Evolutionary conservation across 2,113 vertebrate species (phyloP), one percentile per base, ranked within the genome.

Genomic region (Chionodraco myersi): DNA sequence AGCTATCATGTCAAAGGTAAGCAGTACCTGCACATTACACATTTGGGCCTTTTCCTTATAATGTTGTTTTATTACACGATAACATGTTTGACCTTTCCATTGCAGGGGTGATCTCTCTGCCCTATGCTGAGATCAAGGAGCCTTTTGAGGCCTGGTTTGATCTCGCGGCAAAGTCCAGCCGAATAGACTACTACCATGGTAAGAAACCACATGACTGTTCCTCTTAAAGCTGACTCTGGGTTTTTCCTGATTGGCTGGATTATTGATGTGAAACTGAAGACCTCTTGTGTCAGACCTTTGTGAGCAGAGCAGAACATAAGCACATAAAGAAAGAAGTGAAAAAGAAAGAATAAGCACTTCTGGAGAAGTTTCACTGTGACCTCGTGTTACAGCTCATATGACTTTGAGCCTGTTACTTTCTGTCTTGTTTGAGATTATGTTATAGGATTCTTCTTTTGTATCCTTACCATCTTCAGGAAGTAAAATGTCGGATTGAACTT

Each of bases 131-230:
- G 82, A 96, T 97, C 0, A 90, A 95, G 82, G 96, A 97, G 87
- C 97, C 94, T 0, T 96, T 96, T 30, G 96, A 97, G 85, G 95
- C 93, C 86, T 97, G 95, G 96, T 96, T 96, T 63, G 95, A 96
- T 72, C 59, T 88, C 0, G 73, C 91, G 0, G 92, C 90, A 18
- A 91, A 92, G 23, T 94, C 93, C 77, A 96, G 95, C 83, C 85
- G 93, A 4, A 94, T 94, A 23, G 93, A 96, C 70, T 95, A 95
- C 16, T 96, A 96, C 0, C 85, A 93, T 15, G 93, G 95, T 96
- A 66, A 80, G 72, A 69, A 61, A 59, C 0, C 16, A 14, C 14
- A 1, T 15, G 13, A 69, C 15, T 54, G 6, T 7, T 76, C 48
- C 8, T 74, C 8, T 57, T 64, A 12, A 69, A 65, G 12, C 68